Base-by-base conservation (phyloP, 1,140 invertebrate genomes). In the Drosophila jambulina region DNA sequence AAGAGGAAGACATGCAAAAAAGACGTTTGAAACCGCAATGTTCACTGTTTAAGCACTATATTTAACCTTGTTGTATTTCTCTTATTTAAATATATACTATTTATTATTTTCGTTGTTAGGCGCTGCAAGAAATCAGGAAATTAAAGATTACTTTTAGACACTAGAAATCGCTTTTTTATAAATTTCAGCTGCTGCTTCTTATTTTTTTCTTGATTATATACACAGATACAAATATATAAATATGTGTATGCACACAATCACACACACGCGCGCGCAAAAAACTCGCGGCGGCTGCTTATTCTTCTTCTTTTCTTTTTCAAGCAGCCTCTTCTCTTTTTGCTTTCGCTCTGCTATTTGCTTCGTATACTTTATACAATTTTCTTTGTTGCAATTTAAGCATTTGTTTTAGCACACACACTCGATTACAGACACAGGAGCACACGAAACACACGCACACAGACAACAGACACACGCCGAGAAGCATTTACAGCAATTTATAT, bases 301-400 rank as follows among this genome's bases (percentile, higher is more conserved):
- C 43, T 27, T 45, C 48, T 70, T 72, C 49, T 71, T 58, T 29
- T 62, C 69, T 56, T 80, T 49, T 79, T 85, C 13, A 27, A 54
- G 40, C 62, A 67, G 67, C 67, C 53, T 49, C 67, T 57, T 72
- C 67, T 51, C 40, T 59, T 58, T 59, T 71, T 27, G 65, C 62
- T 68, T 68, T 68, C 27, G 61, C 64, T 51, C 63, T 23, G 62
- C 49, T 71, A 21, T 71, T 72, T 25, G 53, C 54, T 42, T 72
- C 74, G 40, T 78, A 76, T 65, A 85, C 64, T 84, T 84, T 80
- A 83, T 80, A 78, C 76, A 67, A 79, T 85, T 85, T 85, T 85
- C 82, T 84, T 78, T 80, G 82, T 85, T 84, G 82, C 82, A 85
- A 85, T 78, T 84, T 85, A 64, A 84, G 65, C 71, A 85, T 72